Percentiles rank a stretch among this genome's conserved stretches.
Conservation (phyloP, 2,888 invertebrate genomes). For the Terebella lapidaria region DNA sequence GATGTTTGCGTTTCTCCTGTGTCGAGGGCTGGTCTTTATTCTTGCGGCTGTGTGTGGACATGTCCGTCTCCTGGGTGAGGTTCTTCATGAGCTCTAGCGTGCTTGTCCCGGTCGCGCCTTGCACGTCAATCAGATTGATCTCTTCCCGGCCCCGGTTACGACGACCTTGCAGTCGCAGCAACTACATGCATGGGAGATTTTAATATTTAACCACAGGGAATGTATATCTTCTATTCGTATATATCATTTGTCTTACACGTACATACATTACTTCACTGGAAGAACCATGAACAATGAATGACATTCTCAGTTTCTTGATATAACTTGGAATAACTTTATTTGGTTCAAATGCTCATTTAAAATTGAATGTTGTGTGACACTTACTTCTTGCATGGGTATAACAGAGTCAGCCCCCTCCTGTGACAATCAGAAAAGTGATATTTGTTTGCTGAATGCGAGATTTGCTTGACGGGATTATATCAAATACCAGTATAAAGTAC, state of each 20-base stretch:
- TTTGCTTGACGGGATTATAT: too few relatives aligned
- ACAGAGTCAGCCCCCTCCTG: too few relatives aligned
- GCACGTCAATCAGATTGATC: slow-evolving; percentile 73
- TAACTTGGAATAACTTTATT: too few relatives aligned
- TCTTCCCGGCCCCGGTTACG: slow-evolving; percentile 38
- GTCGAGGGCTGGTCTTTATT: slow-evolving; percentile 59
- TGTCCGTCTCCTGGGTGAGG: slow-evolving; percentile 52
- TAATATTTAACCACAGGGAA: not conserved
- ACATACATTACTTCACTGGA: not conserved
- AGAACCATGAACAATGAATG: not conserved
- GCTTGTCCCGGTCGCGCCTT: slow-evolving; percentile 73
- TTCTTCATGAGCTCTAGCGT: slow-evolving; percentile 77
- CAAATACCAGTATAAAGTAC: too few relatives aligned
- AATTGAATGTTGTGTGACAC: too few relatives aligned
- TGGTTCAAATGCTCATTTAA: too few relatives aligned
- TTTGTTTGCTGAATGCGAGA: too few relatives aligned
- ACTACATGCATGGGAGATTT: not conserved
- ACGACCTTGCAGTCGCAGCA: not conserved
- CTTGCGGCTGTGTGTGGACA: slow-evolving; percentile 27
- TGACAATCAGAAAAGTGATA: too few relatives aligned
- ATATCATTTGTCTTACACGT: not conserved
- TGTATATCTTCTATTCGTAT: not conserved
- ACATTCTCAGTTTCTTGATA: too few relatives aligned
- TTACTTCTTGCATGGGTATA: too few relatives aligned
- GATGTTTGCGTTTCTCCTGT: slow-evolving; percentile 74